Evolutionary conservation across 2,797 vertebrate genomes (phyloP).

Genomic region (Lagodon rhomboides): DNA sequence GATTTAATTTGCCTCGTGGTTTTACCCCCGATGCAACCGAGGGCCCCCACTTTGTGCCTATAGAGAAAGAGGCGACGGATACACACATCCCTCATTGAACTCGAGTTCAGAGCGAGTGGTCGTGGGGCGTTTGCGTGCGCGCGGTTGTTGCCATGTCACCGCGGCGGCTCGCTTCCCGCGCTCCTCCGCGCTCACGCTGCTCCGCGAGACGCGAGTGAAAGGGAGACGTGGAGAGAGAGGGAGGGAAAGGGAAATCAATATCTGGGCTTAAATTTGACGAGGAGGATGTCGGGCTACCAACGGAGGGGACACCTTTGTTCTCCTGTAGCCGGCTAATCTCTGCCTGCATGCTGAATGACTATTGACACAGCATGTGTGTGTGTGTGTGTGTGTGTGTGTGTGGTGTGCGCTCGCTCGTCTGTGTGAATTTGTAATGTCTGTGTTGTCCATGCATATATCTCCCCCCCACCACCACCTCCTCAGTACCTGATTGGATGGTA

Average conservation of each 20-base stretch:
- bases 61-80: conserved; percentile 81
- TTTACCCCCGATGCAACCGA: conserved; percentile 79
- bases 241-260: conserved; percentile 86
- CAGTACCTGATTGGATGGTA: conserved; percentile 43
- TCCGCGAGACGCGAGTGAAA: conserved; percentile 80
- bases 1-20: conserved; percentile 99
- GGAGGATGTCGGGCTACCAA: conserved; percentile 86
- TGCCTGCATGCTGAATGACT: conserved; percentile 87
- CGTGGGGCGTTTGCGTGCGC: conserved; percentile 46
- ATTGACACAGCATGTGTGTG: conserved; percentile 86
- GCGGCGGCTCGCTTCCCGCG: conserved; percentile 8
- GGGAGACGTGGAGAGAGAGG: conserved; percentile 12
- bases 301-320: conserved; percentile 92
- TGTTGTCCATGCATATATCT: conserved; percentile 58
- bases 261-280: conserved; percentile 90
- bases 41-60: conserved; percentile 88
- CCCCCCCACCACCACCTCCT: conserved; percentile 23
- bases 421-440: conserved; percentile 57
- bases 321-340: conserved; percentile 91
- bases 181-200: conserved; percentile 77
- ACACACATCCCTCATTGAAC: conserved; percentile 81
- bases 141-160: conserved; percentile 53
- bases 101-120: conserved; percentile 71
- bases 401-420: conserved; percentile 16
- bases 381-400: conserved; percentile 15